Evolutionary conservation across 2,797 vertebrate species (phyloP), one percentile per base, ranked within the genome.

Genomic region (Botia almorhae): DNA sequence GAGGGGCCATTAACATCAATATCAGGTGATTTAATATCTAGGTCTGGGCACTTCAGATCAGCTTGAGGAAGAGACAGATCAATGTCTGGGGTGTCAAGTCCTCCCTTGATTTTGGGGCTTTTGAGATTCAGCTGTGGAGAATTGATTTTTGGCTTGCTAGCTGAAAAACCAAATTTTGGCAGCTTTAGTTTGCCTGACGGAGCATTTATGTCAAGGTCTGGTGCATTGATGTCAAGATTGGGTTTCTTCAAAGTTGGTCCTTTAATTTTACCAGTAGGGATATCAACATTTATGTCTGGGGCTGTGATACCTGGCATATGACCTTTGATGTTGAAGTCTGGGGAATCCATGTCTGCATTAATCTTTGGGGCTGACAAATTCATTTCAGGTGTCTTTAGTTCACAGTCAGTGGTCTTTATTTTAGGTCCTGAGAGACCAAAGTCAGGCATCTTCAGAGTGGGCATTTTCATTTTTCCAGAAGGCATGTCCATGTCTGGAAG

Each of bases 281-380:
- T 84, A 55, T 85, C 51, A n/a, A 87, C 13, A 21, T 84, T 72
- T 0, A 84, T 0, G 1, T 87, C 71, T 48, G 79, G 84, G 17
- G 14, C 16, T 12, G 78, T 81, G 3, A 86, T 19, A 39, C 84
- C 78, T 36, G 83, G 48, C 7, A 85, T 86, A 7, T 86, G 80
- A 14, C 69, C 19, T 69, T 79, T 86, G 4, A 86, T 43, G 56
- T 83, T 70, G 56, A 74, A 3, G 10, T 80, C 67, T n/a, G 87
- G 82, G 0, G 81, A 67, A 70, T 75, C 48, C 3, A 87, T 16
- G 43, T 83, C 85, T 63, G 86, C 83, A 51, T 88, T 88, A 0
- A 90, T 39, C 19, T 90, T 91, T 74, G 91, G 89, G 71, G 69
- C 17, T 74, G 83, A 88, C 2, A 91, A 12, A 84, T 85, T 85